Evolutionary conservation across 2,797 vertebrate genomes (phyloP).

Genomic region (Limosa lapponica): DNA sequence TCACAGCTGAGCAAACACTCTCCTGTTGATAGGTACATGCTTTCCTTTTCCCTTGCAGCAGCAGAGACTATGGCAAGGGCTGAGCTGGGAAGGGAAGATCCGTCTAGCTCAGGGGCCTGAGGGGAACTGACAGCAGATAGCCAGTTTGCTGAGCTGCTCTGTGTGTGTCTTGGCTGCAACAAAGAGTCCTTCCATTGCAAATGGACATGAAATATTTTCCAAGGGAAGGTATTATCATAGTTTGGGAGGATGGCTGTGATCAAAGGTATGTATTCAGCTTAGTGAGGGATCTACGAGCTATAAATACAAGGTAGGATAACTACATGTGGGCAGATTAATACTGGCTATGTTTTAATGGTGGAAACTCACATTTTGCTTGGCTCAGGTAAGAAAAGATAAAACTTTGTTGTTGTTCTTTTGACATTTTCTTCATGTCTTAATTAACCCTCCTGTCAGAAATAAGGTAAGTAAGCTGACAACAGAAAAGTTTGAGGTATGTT

Average conservation of each 20-base stretch:
- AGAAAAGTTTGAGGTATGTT: background rate
- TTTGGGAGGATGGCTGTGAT: background rate
- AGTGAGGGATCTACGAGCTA: background rate
- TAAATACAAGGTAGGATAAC: background rate
- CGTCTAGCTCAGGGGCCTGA: background rate
- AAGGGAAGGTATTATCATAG: background rate
- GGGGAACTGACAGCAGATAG: background rate
- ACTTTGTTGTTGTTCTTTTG: background rate
- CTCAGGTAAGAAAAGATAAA: background rate
- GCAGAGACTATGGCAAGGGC: background rate
- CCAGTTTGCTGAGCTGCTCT: background rate
- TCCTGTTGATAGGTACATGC: accelerated
- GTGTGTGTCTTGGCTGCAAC: background rate
- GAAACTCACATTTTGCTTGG: background rate
- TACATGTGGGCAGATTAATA: background rate
- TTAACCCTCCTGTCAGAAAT: background rate
- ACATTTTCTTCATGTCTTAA: background rate
- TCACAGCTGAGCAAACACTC: background rate
- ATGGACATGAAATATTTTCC: background rate
- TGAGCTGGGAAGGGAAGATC: background rate
- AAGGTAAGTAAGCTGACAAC: background rate
- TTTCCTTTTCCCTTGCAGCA: background rate
- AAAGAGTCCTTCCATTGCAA: background rate
- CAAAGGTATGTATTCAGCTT: background rate
- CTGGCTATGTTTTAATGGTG: background rate